Evolutionary conservation across 2,888 invertebrate species (phyloP), one percentile per base, ranked within the genome.

Genomic region (Hemaris fuciformis): DNA sequence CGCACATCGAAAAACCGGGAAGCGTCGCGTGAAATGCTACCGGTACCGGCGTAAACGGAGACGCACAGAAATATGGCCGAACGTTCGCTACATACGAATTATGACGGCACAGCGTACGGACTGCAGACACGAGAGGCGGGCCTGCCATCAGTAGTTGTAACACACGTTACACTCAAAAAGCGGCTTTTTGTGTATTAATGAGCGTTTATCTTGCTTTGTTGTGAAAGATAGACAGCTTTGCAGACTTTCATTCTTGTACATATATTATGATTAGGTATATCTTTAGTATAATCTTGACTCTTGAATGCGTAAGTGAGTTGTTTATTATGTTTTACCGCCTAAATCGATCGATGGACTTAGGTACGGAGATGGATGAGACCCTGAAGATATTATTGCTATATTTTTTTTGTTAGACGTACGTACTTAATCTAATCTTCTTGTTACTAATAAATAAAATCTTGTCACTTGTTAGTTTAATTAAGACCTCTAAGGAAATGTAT

Each of bases 1-100:
- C 83, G 81, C 85, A 83, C 83, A 85, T 89, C 83, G 81, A 88
- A 88, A 88, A 87, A 87, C 82, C 81, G 83, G 83, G 73, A 81
- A 84, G 79, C 78, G 81, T 88, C 85, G 87, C 88, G 87, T 90
- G 88, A 88, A 90, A 85, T 82, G 85, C 82, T 85, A 83, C 86
- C 86, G 85, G 82, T 80, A 75, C 76, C 72, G 76, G 77, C 75
- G 80, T 81, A 66, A 82, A 79, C 75, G 79, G 81, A 86, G 82
- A 84, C 83, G 81, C 77, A 76, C 76, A 83, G 84, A 90, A 88
- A 87, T 90, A 89, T 87, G 81, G 83, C 74, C 75, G 67, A 81
- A 79, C 79, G 81, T 76, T 79, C 79, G 74, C 79, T 83, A 85
- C 81, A 84, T 84, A 82, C 83, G 41, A 53, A 53, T 53, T 27